Conservation (phyloP, 2,888 invertebrate genomes). For the Cataglyphis livida region DNA sequence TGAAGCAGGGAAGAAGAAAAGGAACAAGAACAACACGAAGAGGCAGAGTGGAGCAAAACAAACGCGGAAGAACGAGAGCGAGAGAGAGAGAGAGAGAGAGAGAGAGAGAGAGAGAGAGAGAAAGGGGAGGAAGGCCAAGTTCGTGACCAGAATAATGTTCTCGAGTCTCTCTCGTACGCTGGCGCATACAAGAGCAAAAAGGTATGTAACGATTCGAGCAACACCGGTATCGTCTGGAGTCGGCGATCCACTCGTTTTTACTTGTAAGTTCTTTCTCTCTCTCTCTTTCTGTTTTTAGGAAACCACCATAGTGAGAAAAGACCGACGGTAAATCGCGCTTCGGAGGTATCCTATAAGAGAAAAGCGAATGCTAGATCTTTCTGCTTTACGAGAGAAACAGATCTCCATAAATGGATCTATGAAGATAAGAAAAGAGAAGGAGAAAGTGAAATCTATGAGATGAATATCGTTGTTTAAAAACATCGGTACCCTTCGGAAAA, state of each 20-base stretch:
- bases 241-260: slow-evolving; percentile 46
- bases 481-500: not conserved
- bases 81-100: slow-evolving; percentile 15
- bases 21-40: slow-evolving; percentile 24
- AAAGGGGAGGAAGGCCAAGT: slow-evolving; percentile 72
- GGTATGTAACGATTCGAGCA: slow-evolving; percentile 65
- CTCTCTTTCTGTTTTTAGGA: not conserved
- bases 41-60: slow-evolving; percentile 43
- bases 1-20: slow-evolving; percentile 19
- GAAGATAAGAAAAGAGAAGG: not conserved
- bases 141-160: slow-evolving; percentile 80
- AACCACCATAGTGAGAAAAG: not conserved
- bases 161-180: slow-evolving; percentile 59
- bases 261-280: slow-evolving; percentile 31
- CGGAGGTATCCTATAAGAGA: not conserved
- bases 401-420: not conserved
- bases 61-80: slow-evolving; percentile 43
- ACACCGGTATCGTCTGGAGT: slow-evolving; percentile 66
- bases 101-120: slow-evolving; percentile 28
- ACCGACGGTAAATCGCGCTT: slow-evolving; percentile 39
- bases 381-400: not conserved
- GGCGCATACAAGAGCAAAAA: slow-evolving; percentile 71
- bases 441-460: not conserved
- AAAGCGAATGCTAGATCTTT: not conserved
- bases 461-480: not conserved